A percentile compares a stretch with the other conserved stretches of the same genome.
These are phyloP conservation scores for Macroramphosus scolopax DNA, from an alignment of 2,797 vertebrate species.

Conservation along the genomic window DNA sequence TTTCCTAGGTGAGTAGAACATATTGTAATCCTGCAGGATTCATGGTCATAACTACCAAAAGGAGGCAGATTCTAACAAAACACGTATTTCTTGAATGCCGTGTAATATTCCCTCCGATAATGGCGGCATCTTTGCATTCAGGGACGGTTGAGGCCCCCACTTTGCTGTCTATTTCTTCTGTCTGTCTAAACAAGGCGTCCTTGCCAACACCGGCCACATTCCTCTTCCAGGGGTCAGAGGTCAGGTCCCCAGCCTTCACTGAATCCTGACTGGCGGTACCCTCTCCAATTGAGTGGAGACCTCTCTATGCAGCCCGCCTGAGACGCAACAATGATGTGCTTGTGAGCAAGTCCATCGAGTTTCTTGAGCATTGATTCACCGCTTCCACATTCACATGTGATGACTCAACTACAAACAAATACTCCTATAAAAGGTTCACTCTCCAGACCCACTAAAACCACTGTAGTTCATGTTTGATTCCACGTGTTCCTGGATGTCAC, in stretches of 20 bases:
- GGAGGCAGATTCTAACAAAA: conserved; percentile 23
- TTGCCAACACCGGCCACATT: conserved; percentile 50
- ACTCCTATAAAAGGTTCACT: conserved; percentile 13
- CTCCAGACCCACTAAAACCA: background rate
- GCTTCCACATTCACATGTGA: conserved; percentile 20
- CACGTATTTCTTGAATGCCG: conserved; percentile 36
- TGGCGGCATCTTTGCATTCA: conserved; percentile 27
- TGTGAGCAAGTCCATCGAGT: conserved; percentile 57
- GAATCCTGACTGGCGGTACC: conserved; percentile 53
- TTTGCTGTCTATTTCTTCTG: conserved; percentile 24
- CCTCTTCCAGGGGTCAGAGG: conserved; percentile 56
- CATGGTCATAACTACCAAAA: conserved; percentile 15
- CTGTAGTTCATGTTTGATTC: conserved; percentile 6
- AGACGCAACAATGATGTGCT: conserved; percentile 53
- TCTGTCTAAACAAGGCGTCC: conserved; percentile 40
- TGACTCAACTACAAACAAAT: conserved; percentile 25
- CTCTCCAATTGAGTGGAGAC: conserved; percentile 54
- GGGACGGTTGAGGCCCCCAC: conserved; percentile 35
- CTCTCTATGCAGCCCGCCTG: conserved; percentile 53
- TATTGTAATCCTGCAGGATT: too few species aligned
- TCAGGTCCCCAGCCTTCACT: conserved; percentile 42
- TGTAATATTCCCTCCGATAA: conserved; percentile 41
- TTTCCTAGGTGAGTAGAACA: conserved; percentile 7
- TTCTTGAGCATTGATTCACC: conserved; percentile 56
- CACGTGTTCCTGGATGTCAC: background rate